Base-by-base conservation (phyloP, 2,888 invertebrate genomes). In the Drosophila anomelani region DNA sequence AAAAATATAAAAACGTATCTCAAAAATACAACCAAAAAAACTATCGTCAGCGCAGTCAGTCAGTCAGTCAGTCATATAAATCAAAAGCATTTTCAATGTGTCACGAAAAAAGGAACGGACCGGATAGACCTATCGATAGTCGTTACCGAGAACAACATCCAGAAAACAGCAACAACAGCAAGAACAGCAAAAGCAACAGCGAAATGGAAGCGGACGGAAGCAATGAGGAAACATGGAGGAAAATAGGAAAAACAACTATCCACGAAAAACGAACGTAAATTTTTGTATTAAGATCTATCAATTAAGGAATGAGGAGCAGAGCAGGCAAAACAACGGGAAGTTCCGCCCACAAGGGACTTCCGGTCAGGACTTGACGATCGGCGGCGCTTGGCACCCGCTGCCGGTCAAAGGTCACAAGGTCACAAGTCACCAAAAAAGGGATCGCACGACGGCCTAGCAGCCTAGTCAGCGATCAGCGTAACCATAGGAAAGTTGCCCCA, bases 21-120 rank as follows among this genome's bases (percentile, higher is more conserved):
- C 71, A 84, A 80, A 87, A 85, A 85, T 85, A 87, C 85, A 87
- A 88, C 84, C 84, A 83, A 88, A 83, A 85, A 85, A 85, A 85
- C 78, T 77, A 85, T 85, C 86, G 85, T 85, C 72, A 73, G 62
- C 80, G 82, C 71, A 85, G 54, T 80, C 81, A 66, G 66, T 51
- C 71, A 85, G 54, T 80, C 81, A 66, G 66, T 51, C 51, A 49
- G 34, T 51, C 49, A 51, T 51, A 68, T 7, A 20, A 66, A 56
- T 68, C 67, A 67, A 41, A 67, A 41, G 41, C 83, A 84, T 86
- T 66, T n/a, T 49, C 20, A 41, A 26, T 23, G 46, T 57, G 46
- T 57, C 56, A 57, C 46, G 46, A 64, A 46, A 56, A 70, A 10
- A 23, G 60, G 44, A 70, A 67, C 34, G 51, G 51, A 51, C 56